Base-by-base conservation (phyloP, 2,797 vertebrate species). In the Picus viridis region DNA sequence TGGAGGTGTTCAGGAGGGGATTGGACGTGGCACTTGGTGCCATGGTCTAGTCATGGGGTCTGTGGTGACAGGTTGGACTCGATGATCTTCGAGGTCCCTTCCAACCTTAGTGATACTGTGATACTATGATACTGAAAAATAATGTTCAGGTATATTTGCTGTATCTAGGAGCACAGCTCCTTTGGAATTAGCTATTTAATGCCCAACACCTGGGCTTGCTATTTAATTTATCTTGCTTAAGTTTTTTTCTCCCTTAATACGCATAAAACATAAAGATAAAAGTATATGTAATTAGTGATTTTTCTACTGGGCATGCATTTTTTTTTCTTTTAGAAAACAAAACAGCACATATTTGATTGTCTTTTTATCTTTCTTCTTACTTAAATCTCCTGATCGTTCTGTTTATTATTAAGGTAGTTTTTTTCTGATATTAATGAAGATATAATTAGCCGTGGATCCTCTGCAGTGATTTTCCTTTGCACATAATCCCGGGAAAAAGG, bases 401-500 rank as follows among this genome's bases (percentile, higher is more conserved):
- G 27, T 86, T 93, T 95, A 57, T 67, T 85, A 57, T 18, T 75
- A 83, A 61, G 41, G 41, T 29, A 17, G 3, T 7, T 83, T 94
- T 83, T 94, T 94, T 73, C 64, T 70, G 14, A 7, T 83, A 81
- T 76, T 94, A 89, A 92, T 92, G 73, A 94, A 93, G 43, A 67
- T 73, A 75, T 70, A 90, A 92, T 87, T 87, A 94, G 16, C 70
- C 83, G 43, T 89, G 79, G 30, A 92, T 78, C 30, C 30, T 88
- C 76, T 81, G 67, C 17, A 86, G n/a, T 64, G 54, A 81, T 79
- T 91, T 93, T 88, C 26, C 32, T 67, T 82, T 23, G 34, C 58
- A 54, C 7, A 43, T 18, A 65, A 88, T 12, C 39, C 39, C 12
- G 12, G 76, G 86, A 85, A 20, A 65, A 84, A 74, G 41, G 79